Percentiles rank a stretch among this genome's conserved stretches.
These are phyloP conservation scores for Linepithema humile DNA, from an alignment of 1,140 invertebrate genomes.

Conservation along the genomic window DNA sequence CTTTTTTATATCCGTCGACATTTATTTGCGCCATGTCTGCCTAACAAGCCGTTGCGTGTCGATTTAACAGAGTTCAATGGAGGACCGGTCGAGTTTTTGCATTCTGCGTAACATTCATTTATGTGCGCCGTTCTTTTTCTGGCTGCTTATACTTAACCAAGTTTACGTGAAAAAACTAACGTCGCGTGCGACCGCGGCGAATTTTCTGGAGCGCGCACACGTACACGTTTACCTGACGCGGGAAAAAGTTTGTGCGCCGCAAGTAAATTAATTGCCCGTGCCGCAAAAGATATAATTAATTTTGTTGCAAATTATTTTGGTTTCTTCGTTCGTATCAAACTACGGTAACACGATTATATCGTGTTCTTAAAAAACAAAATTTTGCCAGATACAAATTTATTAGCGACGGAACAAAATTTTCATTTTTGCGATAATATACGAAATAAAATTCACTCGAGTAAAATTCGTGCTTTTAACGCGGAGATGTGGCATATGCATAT, in stretches of 20 bases:
- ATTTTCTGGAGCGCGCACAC: slow-evolving; percentile 35
- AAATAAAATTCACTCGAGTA: too few species aligned
- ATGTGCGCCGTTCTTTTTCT: slow-evolving; percentile 30
- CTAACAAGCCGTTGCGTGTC: slow-evolving; percentile 46
- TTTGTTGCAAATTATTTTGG: slow-evolving; percentile 14
- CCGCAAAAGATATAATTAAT: slow-evolving; percentile 49
- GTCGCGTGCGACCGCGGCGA: slow-evolving; percentile 21
- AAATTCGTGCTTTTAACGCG: not conserved
- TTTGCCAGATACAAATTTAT: not conserved
- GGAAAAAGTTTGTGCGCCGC: slow-evolving; percentile 45
- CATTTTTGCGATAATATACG: too few species aligned
- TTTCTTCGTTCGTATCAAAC: not conserved
- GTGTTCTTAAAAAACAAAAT: not conserved
- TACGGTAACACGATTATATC: not conserved
- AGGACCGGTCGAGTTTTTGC: slow-evolving; percentile 29
- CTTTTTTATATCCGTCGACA: slow-evolving; percentile 22
- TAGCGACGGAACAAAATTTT: not conserved
- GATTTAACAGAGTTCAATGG: slow-evolving; percentile 18
- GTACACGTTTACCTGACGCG: not conserved
- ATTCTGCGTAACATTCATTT: slow-evolving; percentile 25
- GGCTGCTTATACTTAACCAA: slow-evolving; percentile 51
- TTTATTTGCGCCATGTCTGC: slow-evolving; percentile 41
- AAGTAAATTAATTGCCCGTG: slow-evolving; percentile 34
- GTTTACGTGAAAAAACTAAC: slow-evolving; percentile 46
- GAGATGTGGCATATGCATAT: too few species aligned